Evolutionary conservation across 2,113 vertebrate species (phyloP).

Genomic region (Thryonomys swinderianus): DNA sequence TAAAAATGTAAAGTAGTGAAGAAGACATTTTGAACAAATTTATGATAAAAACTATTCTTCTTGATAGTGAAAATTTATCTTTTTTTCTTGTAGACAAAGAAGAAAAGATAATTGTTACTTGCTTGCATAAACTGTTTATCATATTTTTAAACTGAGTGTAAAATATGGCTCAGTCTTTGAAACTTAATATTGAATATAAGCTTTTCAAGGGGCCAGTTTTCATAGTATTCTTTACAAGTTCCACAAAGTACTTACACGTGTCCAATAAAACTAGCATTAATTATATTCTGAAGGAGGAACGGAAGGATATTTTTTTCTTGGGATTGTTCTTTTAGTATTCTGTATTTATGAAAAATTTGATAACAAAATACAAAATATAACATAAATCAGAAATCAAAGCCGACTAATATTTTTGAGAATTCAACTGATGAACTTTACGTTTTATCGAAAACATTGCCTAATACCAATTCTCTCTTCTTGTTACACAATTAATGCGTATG

Average conservation of each 20-base stretch:
- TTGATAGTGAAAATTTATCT: not conserved
- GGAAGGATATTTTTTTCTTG: not conserved
- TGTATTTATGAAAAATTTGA: not conserved
- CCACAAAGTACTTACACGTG: not conserved
- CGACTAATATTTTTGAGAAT: not conserved
- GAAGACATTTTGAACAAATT: not conserved
- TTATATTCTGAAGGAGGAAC: not conserved
- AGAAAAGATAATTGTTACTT: not conserved
- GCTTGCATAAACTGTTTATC: not conserved
- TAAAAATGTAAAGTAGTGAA: not conserved
- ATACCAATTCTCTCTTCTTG: not conserved
- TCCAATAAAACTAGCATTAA: constrained; percentile 18
- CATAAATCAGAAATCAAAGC: not conserved
- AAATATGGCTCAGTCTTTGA: not conserved
- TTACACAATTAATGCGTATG: not conserved
- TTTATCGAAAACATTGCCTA: not conserved
- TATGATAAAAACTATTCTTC: not conserved
- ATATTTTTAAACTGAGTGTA: not conserved
- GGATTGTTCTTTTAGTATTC: not conserved
- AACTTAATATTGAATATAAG: not conserved
- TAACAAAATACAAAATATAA: not conserved
- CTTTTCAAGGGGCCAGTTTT: not conserved
- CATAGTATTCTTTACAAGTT: not conserved
- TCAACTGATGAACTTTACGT: not conserved
- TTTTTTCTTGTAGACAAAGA: not conserved